Conservation (phyloP, 1,140 invertebrate genomes). For the Psilanteris sp. region DNA sequence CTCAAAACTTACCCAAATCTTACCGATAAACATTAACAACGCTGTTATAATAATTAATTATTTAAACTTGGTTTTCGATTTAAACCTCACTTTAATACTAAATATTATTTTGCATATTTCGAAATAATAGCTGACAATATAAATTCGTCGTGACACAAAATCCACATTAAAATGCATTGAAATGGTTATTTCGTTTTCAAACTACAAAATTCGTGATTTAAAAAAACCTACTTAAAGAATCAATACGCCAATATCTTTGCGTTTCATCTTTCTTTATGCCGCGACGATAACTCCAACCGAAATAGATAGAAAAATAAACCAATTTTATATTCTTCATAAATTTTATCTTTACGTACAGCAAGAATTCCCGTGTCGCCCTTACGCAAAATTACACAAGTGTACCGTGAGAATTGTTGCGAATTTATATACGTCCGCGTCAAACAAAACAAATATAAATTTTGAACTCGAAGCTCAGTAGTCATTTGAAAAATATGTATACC, state of each 20-base stretch:
- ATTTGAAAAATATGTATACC: too few species aligned
- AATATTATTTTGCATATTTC: not conserved
- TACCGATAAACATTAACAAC: conserved; percentile 14
- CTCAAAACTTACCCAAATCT: conserved; percentile 18
- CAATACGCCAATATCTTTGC: conserved; percentile 27
- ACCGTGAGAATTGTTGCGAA: conserved; percentile 21
- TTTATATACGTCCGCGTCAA: not conserved
- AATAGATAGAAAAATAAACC: conserved; percentile 58
- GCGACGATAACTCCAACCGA: conserved; percentile 14
- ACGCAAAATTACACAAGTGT: conserved; percentile 11
- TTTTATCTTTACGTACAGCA: conserved; percentile 41
- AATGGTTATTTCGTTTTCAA: conserved; percentile 34
- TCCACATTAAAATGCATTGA: conserved; percentile 49
- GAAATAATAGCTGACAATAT: conserved; percentile 15
- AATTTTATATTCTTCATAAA: conserved; percentile 49
- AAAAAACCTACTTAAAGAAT: conserved; percentile 52
- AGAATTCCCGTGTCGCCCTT: conserved; percentile 8
- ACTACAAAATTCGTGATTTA: conserved; percentile 16
- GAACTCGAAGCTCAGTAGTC: too few species aligned
- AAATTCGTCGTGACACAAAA: conserved; percentile 8
- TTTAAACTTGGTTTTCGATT: conserved; percentile 26
- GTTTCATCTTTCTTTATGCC: conserved; percentile 36
- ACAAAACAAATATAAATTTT: conserved; percentile 6
- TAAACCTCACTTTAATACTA: not conserved
- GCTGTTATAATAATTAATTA: conserved; percentile 49